Evolutionary conservation across 2,888 invertebrate genomes (phyloP).

Genomic region (Sarcophaga carnaria): DNA sequence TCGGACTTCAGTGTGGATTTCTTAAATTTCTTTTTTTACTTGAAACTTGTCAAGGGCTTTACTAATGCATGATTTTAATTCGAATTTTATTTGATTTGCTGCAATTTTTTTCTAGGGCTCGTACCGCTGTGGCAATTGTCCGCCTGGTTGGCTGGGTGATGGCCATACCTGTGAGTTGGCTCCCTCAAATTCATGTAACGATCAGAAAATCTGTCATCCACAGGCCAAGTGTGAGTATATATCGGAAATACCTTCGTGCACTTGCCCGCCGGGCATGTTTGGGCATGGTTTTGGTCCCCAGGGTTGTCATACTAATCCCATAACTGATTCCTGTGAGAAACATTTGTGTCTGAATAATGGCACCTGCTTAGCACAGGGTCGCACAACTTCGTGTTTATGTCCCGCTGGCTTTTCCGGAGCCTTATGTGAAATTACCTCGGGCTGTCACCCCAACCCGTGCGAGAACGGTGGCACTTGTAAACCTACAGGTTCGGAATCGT

Average conservation of each 20-base stretch:
- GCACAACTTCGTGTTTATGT: slow-evolving; percentile 77
- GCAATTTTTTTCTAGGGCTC: slow-evolving; percentile 85
- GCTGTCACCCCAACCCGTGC: slow-evolving; percentile 90
- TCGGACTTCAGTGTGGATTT: too few relatives aligned
- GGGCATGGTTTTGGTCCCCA: slow-evolving; percentile 91
- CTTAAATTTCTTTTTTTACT: too few relatives aligned
- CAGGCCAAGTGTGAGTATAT: slow-evolving; percentile 90
- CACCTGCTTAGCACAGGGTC: slow-evolving; percentile 74
- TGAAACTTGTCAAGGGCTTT: too few relatives aligned
- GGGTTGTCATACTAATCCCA: slow-evolving; percentile 85
- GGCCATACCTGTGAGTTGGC: slow-evolving; percentile 86
- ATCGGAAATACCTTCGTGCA: slow-evolving; percentile 86
- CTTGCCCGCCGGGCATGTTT: slow-evolving; percentile 90
- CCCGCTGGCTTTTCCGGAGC: slow-evolving; percentile 82
- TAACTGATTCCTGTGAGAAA: slow-evolving; percentile 82
- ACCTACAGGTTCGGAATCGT: slow-evolving; percentile 72
- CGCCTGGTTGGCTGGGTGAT: slow-evolving; percentile 93
- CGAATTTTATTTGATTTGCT: too few relatives aligned
- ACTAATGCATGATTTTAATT: too few relatives aligned
- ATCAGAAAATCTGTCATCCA: slow-evolving; percentile 87
- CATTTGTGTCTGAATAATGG: slow-evolving; percentile 85
- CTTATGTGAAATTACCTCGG: slow-evolving; percentile 84
- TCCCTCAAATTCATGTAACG: slow-evolving; percentile 75
- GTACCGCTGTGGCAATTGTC: slow-evolving; percentile 92
- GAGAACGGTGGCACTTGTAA: slow-evolving; percentile 90